Conservation (phyloP, 2,888 invertebrate species). For the Cosmia trapezina region DNA sequence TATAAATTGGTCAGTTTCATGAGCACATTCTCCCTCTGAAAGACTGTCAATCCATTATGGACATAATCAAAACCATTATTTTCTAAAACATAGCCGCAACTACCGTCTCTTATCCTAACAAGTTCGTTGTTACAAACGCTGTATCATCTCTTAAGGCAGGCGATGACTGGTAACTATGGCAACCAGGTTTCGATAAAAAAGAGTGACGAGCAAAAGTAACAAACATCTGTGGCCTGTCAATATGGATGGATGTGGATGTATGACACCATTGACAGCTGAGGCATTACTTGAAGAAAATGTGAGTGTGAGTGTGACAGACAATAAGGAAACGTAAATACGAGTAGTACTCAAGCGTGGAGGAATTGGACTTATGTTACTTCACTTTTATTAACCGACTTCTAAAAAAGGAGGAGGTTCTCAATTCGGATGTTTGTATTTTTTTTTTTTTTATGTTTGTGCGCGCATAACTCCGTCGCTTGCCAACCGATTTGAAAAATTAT, state of each 20-base stretch:
- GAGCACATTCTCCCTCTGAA: background rate
- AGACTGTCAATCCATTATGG: background rate
- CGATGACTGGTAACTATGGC: slow-evolving; percentile 51
- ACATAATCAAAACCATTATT: background rate
- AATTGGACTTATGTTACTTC: background rate
- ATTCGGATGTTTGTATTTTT: too few species aligned
- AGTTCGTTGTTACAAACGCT: slow-evolving; percentile 44
- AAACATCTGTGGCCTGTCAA: slow-evolving; percentile 56
- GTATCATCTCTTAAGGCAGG: slow-evolving; percentile 47
- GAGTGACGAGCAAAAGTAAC: slow-evolving; percentile 55
- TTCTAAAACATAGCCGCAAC: slow-evolving; percentile 3
- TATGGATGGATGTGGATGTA: slow-evolving; percentile 25
- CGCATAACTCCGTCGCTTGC: too few species aligned
- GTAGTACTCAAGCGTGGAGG: background rate
- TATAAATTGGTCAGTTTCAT: background rate
- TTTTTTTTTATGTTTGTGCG: too few species aligned
- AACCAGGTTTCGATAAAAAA: slow-evolving; percentile 60
- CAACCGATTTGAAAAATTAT: too few species aligned
- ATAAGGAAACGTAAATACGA: slow-evolving; percentile 13
- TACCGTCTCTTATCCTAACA: background rate
- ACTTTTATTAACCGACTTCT: too few species aligned
- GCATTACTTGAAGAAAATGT: slow-evolving; percentile 25
- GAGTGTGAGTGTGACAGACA: slow-evolving; percentile 24
- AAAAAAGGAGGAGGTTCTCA: too few species aligned
- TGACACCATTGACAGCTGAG: slow-evolving; percentile 4